Percentiles rank a stretch among this genome's conserved stretches.
These are phyloP conservation scores for Corvus cornix DNA, from an alignment of 2,113 vertebrate species.

Conservation along the genomic window DNA sequence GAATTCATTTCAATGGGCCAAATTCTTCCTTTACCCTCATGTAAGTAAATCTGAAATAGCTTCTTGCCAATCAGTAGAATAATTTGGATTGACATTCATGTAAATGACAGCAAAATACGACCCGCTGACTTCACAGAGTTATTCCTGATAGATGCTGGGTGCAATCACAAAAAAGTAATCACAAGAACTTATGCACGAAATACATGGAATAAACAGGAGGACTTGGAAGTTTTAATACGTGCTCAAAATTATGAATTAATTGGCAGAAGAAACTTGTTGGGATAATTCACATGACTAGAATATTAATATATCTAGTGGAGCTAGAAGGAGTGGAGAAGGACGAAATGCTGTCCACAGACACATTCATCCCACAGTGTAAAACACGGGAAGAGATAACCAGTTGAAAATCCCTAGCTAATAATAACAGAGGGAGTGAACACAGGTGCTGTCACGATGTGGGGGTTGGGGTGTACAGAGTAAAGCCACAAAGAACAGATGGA, in stretches of 20 bases:
- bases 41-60: not conserved
- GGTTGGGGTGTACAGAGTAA: not conserved
- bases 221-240: slow-evolving; percentile 39
- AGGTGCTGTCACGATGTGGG: slow-evolving; percentile 1
- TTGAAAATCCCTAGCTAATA: slow-evolving; percentile 21
- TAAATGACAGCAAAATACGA: not conserved
- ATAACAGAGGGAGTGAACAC: not conserved
- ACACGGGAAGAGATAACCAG: not conserved
- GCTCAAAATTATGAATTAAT: slow-evolving; percentile 48
- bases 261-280: slow-evolving; percentile 30
- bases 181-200: slow-evolving; percentile 45
- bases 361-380: not conserved
- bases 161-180: not conserved
- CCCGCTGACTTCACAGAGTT: not conserved
- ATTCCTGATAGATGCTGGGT: slow-evolving; percentile 14
- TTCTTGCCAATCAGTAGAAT: not conserved
- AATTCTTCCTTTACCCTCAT: not conserved
- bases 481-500: slow-evolving; percentile 51
- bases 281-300: slow-evolving; percentile 32
- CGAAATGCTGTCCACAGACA: not conserved
- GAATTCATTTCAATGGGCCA: slow-evolving; percentile 10
- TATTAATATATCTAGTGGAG: not conserved
- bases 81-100: not conserved
- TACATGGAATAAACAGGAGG: slow-evolving; percentile 25
- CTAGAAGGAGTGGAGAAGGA: not conserved